These are phyloP conservation scores for Orchestia grillus DNA, from an alignment of 1,140 invertebrate species.

Conservation along the genomic window DNA sequence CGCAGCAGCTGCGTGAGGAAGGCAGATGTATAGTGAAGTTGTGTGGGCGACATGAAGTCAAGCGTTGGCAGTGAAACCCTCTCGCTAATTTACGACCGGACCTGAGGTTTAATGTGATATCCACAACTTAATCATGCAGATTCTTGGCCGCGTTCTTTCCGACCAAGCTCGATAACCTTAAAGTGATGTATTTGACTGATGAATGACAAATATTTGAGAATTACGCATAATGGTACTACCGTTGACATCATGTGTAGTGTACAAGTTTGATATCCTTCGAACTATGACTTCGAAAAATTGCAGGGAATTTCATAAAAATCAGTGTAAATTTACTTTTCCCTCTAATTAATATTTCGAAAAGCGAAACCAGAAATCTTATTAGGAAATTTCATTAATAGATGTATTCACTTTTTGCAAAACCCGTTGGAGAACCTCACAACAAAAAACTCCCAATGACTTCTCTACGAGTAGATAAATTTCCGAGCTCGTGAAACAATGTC, in stretches of 20 bases:
- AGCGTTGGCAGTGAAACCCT: neutral
- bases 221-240: neutral
- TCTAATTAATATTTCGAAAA: too few species aligned
- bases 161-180: neutral
- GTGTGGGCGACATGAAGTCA: neutral
- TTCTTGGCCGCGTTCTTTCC: neutral
- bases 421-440: too few species aligned
- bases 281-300: too few species aligned
- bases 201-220: neutral
- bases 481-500: too few species aligned
- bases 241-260: neutral
- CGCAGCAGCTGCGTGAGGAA: constrained; percentile 17
- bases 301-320: too few species aligned
- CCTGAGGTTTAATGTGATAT: neutral
- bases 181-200: neutral
- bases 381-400: too few species aligned
- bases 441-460: too few species aligned
- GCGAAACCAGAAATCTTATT: too few species aligned
- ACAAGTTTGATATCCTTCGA: too few species aligned
- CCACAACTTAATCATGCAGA: neutral
- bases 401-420: too few species aligned
- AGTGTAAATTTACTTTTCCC: too few species aligned
- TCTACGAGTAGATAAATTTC: too few species aligned
- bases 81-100: neutral
- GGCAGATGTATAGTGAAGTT: neutral